phyloP scores from a whole-genome alignment of 2,888 invertebrate genomes.

The Morpho helenor region DNA sequence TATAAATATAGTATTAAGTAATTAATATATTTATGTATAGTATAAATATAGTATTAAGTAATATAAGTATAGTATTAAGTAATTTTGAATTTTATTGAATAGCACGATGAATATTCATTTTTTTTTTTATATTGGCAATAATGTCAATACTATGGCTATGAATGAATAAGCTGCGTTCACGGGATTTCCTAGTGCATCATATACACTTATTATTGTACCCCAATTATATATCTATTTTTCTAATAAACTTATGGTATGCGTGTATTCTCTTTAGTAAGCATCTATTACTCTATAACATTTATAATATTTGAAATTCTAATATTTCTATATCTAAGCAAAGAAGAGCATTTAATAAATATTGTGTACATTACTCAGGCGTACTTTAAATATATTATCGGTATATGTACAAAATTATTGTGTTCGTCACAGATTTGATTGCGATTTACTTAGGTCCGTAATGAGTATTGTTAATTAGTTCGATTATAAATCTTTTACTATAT shows the following conservation, averaged over 20 bases:
- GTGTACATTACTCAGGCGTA: conserved; percentile 31
- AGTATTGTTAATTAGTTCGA: conserved; percentile 32
- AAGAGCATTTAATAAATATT: conserved; percentile 25
- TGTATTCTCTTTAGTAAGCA: too few species aligned
- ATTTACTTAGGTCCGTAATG: conserved; percentile 48
- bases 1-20: too few species aligned
- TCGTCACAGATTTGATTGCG: conserved; percentile 67
- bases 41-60: too few species aligned
- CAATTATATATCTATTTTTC: too few species aligned
- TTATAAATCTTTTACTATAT: neutral
- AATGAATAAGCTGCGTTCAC: too few species aligned
- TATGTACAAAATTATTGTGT: conserved; percentile 74
- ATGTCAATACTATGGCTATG: too few species aligned
- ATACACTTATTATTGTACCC: too few species aligned
- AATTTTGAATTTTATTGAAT: neutral
- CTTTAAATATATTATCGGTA: conserved; percentile 20
- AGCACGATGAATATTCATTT: neutral
- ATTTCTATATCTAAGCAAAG: neutral
- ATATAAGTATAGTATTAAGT: too few species aligned
- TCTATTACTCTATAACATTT: neutral
- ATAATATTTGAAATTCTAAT: neutral
- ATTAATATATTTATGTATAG: too few species aligned
- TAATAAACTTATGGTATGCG: too few species aligned
- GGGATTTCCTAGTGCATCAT: too few species aligned
- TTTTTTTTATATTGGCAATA: neutral